Percentiles rank a stretch among this genome's conserved stretches.
Evolutionary conservation across 2,113 vertebrate species (phyloP).

Genomic region (Dinomys branickii): DNA sequence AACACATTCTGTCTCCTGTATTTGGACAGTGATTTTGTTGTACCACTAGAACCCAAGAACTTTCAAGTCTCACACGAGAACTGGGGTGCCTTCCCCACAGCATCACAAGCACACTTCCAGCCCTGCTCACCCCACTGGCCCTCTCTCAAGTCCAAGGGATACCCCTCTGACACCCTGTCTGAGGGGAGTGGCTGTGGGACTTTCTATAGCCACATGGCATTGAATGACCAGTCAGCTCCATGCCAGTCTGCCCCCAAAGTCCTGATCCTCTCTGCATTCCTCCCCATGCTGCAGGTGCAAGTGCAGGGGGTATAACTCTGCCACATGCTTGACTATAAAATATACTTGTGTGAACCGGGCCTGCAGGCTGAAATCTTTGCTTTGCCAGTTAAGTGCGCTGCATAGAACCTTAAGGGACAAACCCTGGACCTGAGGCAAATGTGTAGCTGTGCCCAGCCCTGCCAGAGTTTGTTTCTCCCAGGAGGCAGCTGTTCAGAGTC

Average conservation of each 20-base stretch:
- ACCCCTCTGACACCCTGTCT: background rate
- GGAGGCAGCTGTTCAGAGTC: background rate
- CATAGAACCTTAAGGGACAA: background rate
- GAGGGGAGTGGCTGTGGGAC: background rate
- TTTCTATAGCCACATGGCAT: background rate
- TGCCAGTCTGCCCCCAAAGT: background rate
- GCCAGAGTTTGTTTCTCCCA: background rate
- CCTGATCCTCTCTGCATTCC: background rate
- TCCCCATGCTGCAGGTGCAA: background rate
- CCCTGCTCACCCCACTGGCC: background rate
- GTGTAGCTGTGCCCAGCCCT: rapidly evolving
- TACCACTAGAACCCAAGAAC: background rate
- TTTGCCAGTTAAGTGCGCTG: too few relatives aligned
- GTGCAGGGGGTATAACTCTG: background rate
- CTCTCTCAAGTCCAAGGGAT: background rate
- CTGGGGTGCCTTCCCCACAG: rapidly evolving
- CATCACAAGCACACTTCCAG: background rate
- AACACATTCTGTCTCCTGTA: background rate
- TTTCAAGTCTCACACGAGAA: background rate
- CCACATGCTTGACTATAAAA: rapidly evolving
- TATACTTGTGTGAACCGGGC: too few relatives aligned
- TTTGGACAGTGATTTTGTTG: background rate
- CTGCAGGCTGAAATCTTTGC: background rate
- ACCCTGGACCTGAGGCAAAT: background rate
- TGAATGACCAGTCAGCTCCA: too few relatives aligned